Conservation (phyloP, 1,140 invertebrate species). For the Camponotus floridanus region DNA sequence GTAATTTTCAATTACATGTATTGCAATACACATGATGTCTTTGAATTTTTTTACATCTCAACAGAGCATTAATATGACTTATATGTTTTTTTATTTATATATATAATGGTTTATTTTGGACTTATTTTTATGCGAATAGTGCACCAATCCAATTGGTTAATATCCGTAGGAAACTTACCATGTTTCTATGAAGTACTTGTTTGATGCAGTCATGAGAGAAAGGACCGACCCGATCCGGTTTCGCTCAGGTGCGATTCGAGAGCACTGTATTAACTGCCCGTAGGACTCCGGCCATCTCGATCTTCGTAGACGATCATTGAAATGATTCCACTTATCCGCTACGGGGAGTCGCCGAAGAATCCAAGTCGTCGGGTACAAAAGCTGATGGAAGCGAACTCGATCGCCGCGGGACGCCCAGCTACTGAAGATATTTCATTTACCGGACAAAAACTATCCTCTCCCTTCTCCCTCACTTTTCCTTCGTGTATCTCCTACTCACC, state of each 20-base stretch:
- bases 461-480: slow-evolving; percentile 2
- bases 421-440: slow-evolving; percentile 85
- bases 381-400: slow-evolving; percentile 81
- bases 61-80: background rate
- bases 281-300: slow-evolving; percentile 57
- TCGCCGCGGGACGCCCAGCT: slow-evolving; percentile 81
- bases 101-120: too few relatives aligned
- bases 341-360: slow-evolving; percentile 81
- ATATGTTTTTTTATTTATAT: too few relatives aligned
- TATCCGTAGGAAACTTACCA: background rate
- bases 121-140: too few relatives aligned
- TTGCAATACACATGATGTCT: background rate
- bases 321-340: slow-evolving; percentile 83
- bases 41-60: background rate
- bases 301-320: slow-evolving; percentile 74
- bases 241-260: slow-evolving; percentile 19
- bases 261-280: slow-evolving; percentile 71
- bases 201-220: background rate
- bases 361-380: slow-evolving; percentile 77
- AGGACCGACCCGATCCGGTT: background rate
- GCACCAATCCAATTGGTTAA: background rate
- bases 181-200: background rate
- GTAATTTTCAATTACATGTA: background rate
- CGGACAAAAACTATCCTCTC: slow-evolving; percentile 78
- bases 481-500: slow-evolving; percentile 40